Base-by-base conservation (phyloP, 2,797 vertebrate genomes). In the Acanthurus lineatus region DNA sequence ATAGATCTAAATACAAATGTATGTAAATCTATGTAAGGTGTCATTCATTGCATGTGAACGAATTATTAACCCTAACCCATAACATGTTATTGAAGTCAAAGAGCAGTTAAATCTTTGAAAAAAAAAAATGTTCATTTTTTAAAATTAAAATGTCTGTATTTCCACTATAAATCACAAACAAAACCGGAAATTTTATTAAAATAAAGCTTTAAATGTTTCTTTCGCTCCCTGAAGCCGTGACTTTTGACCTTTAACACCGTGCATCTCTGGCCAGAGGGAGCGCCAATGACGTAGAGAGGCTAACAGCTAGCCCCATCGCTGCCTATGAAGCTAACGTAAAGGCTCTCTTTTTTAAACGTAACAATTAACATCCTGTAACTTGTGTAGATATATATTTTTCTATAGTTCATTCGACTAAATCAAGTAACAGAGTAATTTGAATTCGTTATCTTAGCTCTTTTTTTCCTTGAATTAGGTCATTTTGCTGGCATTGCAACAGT, bases 181-280 rank as follows among this genome's bases (percentile, higher is more conserved):
- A 32, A 32, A 5, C 28, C 28, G 4, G 3, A 32, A 32, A 4
- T 32, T 32, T 3, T 32, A 32, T 25, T 25, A 25, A 57, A 58
- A 19, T 5, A 56, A 12, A 10, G 1, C 8, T 16, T 32, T n/a
- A 9, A 20, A 15, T 8, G 5, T 11, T 48, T 47, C 17, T 3
- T 28, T 16, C 0, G 51, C 19, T 51, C 6, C 6, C 6, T 15
- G 17, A 11, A 0, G 1, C 15, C 4, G 44, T 42, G 19, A 64
- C 52, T n/a, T 77, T 69, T 73, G 17, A 77, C 59, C 59, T 76
- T 35, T 74, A 8, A 47, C 51, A 17, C 1, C 19, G 6, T 9
- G 7, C 7, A 20, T 15, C 17, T 22, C 16, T 15, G 0, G 2
- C 20, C 16, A 1, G 1, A 15, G 32, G 6, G 2, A 20, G 6